Evolutionary conservation across 2,113 vertebrate genomes (phyloP), one percentile per base, ranked within the genome.

Genomic region (Cyprinus carpio): DNA sequence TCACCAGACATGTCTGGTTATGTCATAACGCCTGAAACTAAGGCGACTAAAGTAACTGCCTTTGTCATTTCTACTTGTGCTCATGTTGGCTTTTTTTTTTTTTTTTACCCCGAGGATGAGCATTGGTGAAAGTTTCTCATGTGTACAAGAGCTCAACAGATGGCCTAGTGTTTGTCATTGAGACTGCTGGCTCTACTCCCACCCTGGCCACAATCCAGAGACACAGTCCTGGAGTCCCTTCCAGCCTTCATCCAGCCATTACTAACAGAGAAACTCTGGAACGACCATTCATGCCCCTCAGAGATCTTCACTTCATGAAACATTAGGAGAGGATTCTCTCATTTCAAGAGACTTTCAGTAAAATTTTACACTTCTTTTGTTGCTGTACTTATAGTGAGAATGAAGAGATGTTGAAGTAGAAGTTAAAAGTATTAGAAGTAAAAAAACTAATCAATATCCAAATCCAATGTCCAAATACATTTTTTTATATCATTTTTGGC

Each of bases 121-220:
- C n/a, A n/a, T 56, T 78, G 60, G 62, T 78, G 60, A 62, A 75
- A 62, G 62, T 84, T 83, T 86, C 78, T 71, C 56, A 86, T 85
- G 54, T 84, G 72, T 75, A 54, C 51, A 27, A 34, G 81, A 74
- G 29, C 83, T 84, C 49, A 71, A 74, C 87, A 88, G 83, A 87
- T 87, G 80, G 80, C 69, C 75, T 83, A 85, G 83, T 85, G 76
- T 83, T 87, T 88, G 81, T 83, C 85, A 86, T 86, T 87, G 87
- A 84, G 81, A 85, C 18, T 84, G 37, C 84, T 90, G 89, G 85
- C 87, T 76, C 27, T 23, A 37, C 40, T 87, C 76, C 85, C 65
- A 71, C 37, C 34, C 58, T 85, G 87, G 89, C 71, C 4, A 37
- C 43, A 25, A 11, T 87, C 89, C 87, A 88, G 49, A 74, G 49